Evolutionary conservation across 2,113 vertebrate genomes (phyloP), one percentile per base, ranked within the genome.

Genomic region (Sorex araneus): DNA sequence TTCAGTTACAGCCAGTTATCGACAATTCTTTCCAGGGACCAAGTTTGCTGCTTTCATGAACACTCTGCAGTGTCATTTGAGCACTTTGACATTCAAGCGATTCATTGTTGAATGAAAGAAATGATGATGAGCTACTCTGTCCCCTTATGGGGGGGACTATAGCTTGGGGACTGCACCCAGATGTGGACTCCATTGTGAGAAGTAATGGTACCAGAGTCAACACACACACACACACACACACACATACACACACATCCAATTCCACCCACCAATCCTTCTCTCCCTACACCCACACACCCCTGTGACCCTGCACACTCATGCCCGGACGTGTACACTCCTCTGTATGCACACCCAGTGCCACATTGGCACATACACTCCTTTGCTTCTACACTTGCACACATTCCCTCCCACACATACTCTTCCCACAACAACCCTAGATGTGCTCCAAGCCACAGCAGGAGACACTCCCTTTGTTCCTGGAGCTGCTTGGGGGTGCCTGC

Each of bases 31-130:
- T 66, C 54, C 83, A 74, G 40, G 71, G 90, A 36, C 80, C n/a
- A 34, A 25, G 19, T 80, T 93, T 92, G 34, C 83, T 94, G 82
- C 47, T 88, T 86, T 25, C 74, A 76, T 71, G 64, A 45, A 71
- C 21, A 63, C 71, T 57, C 60, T 32, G 19, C 15, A 71, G 27
- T 36, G 15, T 66, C 18, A 60, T n/a, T 89, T 60, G 32, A 74
- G 50, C 79, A 84, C 40, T 28, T 6, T 23, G 28, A 70, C 25
- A n/a, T n/a, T 69, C 64, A 45, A 64, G 66, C 43, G 57, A 79
- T 25, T 85, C 73, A 28, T 60, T 81, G 3, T 69, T 60, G 32
- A 76, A 81, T 84, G 60, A 73, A 25, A 32, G 43, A 34, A 67
- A 8, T 64, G 23, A 34, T 57, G 32, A 75, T 32, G 3, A 11